Base-by-base conservation (phyloP, 2,113 vertebrate species). In the Periophthalmus modestus region DNA sequence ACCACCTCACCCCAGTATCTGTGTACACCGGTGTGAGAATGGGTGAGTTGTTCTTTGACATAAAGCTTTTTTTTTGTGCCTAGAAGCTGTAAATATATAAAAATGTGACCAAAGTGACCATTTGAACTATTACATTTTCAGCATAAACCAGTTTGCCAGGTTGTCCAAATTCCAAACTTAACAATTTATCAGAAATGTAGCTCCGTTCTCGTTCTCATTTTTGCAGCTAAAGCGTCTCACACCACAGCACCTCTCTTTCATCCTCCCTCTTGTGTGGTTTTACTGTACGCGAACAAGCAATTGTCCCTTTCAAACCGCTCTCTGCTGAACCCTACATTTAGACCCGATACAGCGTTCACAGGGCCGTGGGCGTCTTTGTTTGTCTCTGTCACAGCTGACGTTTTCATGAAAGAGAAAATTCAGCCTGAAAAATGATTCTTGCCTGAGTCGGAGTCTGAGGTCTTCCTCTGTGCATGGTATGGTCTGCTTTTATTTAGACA, bases 311-410 rank as follows among this genome's bases (percentile, higher is more conserved):
- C 36, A 65, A 36, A 23, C 18, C 33, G 16, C 7, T 23, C 39
- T 5, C 19, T 23, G 62, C 2, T 39, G 57, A n/a, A 11, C 39
- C 12, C 50, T 24, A 48, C 12, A 48, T 68, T 36, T 59, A 65
- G 65, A 23, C 48, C 58, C 23, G 2, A 66, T 13, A 7, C 46
- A 66, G 46, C 21, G 23, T 79, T 69, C 28, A 59, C 52, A 58
- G 54, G 21, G 5, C 39, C 63, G 58, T 69, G 34, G 62, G 62
- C 71, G 24, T 23, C 55, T 75, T 76, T 24, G 46, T 74, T 82
- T 68, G 50, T 39, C 43, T 4, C 68, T 34, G 6, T 69, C 23
- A 5, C 48, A 0, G 2, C 24, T 74, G 19, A 24, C 58, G 75
- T 46, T 18, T 50, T 59, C 15, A 76, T 33, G 24, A 47, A 28